These are phyloP conservation scores for Melanostoma scalare DNA, from an alignment of 2,888 invertebrate genomes.

Conservation along the genomic window DNA sequence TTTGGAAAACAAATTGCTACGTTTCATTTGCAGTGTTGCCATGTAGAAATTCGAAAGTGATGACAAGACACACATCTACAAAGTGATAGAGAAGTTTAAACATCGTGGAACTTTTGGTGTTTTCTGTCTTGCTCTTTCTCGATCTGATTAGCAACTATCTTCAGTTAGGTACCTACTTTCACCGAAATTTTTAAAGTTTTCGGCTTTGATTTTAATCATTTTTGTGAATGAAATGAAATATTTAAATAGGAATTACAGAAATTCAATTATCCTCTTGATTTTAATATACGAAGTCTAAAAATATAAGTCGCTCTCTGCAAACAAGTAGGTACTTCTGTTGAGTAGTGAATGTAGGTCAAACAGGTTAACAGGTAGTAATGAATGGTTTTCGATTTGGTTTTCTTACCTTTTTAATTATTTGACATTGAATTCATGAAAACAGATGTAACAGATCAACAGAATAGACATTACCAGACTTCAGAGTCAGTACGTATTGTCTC, in stretches of 20 bases:
- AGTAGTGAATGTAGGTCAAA: too few species aligned
- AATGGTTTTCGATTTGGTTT: slow-evolving; percentile 18
- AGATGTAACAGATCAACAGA: too few species aligned
- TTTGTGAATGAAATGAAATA: slow-evolving; percentile 12
- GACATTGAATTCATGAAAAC: too few species aligned
- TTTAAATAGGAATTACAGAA: background rate
- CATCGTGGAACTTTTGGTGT: slow-evolving; percentile 36
- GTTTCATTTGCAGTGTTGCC: slow-evolving; percentile 55
- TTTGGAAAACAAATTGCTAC: slow-evolving; percentile 12
- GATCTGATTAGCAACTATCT: background rate
- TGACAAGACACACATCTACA: slow-evolving; percentile 74
- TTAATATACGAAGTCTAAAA: background rate
- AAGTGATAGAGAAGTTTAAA: slow-evolving; percentile 9
- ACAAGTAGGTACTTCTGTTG: too few species aligned
- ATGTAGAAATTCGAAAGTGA: slow-evolving; percentile 58
- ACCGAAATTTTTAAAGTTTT: slow-evolving; percentile 37
- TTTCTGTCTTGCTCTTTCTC: slow-evolving; percentile 23
- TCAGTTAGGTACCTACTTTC: slow-evolving; percentile 49
- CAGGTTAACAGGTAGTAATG: background rate
- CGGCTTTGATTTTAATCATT: slow-evolving; percentile 10
- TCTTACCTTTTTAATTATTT: slow-evolving; percentile 73
- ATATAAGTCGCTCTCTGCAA: too few species aligned
- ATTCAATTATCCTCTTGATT: background rate
- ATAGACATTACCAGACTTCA: too few species aligned
- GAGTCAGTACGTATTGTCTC: too few species aligned